Evolutionary conservation across 2,888 invertebrate species (phyloP).

Genomic region (Drosophila sordidapex): DNA sequence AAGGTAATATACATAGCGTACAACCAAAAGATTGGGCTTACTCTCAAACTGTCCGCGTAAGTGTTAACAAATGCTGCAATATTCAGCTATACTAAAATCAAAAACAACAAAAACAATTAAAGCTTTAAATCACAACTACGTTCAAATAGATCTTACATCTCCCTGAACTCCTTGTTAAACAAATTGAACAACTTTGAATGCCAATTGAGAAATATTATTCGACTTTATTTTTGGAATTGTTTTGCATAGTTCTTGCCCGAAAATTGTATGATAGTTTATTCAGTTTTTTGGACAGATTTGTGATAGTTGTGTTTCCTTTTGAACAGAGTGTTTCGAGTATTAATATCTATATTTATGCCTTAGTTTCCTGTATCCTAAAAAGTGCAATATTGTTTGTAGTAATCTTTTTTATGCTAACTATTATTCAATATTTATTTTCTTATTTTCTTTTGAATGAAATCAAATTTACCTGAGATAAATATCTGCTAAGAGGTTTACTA

Average conservation of each 20-base stretch:
- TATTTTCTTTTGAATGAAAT: neutral
- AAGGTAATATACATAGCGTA: slow-evolving; percentile 14
- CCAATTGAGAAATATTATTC: neutral
- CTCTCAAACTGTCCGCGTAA: slow-evolving; percentile 9
- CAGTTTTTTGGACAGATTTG: slow-evolving; percentile 41
- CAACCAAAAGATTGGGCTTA: neutral
- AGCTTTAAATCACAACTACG: neutral
- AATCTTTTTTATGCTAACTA: neutral
- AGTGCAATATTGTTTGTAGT: slow-evolving; percentile 36
- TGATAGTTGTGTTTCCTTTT: slow-evolving; percentile 55
- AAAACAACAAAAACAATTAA: slow-evolving; percentile 3
- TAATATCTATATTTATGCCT: slow-evolving; percentile 22
- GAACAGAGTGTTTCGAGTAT: slow-evolving; percentile 30
- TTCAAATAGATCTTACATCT: neutral
- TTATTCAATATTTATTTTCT: slow-evolving; percentile 4
- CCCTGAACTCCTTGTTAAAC: neutral
- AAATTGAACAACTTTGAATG: slow-evolving; percentile 16
- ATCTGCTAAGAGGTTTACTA: slow-evolving; percentile 9
- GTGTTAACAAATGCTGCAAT: slow-evolving; percentile 1
- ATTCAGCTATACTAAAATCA: neutral
- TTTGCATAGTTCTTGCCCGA: slow-evolving; percentile 43
- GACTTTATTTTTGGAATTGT: slow-evolving; percentile 7
- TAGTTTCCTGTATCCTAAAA: slow-evolving; percentile 11
- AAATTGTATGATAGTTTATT: slow-evolving; percentile 30
- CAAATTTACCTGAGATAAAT: slow-evolving; percentile 8